These are phyloP conservation scores for Balaeniceps rex DNA, from an alignment of 2,113 vertebrate species.

Conservation along the genomic window DNA sequence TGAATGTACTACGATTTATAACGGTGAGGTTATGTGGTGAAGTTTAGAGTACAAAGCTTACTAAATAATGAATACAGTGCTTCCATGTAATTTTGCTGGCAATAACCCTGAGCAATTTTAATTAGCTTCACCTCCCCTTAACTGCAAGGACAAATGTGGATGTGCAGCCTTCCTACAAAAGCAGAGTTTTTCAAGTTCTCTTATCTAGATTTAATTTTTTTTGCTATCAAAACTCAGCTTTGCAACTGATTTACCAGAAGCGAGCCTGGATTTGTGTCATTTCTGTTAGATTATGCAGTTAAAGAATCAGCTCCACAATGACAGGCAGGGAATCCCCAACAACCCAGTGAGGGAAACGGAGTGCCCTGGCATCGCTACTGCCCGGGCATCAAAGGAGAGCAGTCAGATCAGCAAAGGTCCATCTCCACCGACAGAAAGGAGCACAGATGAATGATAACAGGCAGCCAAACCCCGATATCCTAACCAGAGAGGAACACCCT, in stretches of 20 bases:
- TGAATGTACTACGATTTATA: neutral
- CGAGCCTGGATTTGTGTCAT: neutral
- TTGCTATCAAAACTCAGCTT: neutral
- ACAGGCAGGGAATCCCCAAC: neutral
- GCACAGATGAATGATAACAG: neutral
- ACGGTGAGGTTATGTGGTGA: neutral
- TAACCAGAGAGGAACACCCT: neutral
- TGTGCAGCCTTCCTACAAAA: neutral
- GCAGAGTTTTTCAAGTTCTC: neutral
- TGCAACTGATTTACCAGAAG: neutral
- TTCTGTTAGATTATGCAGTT: neutral
- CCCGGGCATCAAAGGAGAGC: neutral
- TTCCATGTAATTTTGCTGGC: constrained; percentile 15
- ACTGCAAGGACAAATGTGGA: neutral
- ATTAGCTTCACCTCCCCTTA: constrained; percentile 36
- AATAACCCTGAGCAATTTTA: constrained; percentile 20
- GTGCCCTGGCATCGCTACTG: neutral
- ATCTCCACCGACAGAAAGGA: neutral
- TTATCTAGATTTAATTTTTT: neutral
- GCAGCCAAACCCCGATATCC: neutral
- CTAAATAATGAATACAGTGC: constrained; percentile 28
- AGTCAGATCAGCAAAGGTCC: neutral
- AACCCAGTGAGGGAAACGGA: neutral
- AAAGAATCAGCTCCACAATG: neutral
- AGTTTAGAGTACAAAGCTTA: constrained; percentile 5